phyloP scores from a whole-genome alignment of 2,888 invertebrate genomes.

The Elegia similella region DNA sequence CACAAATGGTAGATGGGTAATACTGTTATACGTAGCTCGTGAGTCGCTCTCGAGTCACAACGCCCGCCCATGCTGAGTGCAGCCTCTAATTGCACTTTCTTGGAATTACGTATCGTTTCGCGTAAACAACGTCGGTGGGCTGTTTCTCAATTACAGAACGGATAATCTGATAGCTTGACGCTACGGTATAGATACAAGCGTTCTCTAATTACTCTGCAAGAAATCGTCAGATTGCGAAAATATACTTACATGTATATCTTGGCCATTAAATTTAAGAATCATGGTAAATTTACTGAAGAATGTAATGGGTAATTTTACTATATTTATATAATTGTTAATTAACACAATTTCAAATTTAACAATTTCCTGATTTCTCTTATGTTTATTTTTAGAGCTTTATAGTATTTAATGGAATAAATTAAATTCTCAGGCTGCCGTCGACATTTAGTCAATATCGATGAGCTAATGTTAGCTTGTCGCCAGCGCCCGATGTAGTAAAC shows the following conservation, averaged over 20 bases:
- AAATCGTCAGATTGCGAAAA: not conserved
- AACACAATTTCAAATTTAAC: too few relatives aligned
- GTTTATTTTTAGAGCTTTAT: not conserved
- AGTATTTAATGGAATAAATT: not conserved
- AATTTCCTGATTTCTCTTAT: not conserved
- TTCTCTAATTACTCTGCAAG: not conserved
- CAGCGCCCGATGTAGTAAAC: not conserved
- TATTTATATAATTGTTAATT: too few relatives aligned
- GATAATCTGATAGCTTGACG: slow-evolving; percentile 5
- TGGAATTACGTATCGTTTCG: slow-evolving; percentile 4
- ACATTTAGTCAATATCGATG: not conserved
- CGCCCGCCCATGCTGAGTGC: not conserved
- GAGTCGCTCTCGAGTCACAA: not conserved
- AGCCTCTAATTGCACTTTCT: slow-evolving; percentile 8
- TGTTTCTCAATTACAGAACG: slow-evolving; percentile 1
- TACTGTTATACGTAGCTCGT: not conserved
- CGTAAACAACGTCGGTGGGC: slow-evolving; percentile 14
- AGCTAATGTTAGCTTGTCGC: not conserved
- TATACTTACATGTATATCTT: too few relatives aligned
- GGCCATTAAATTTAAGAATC: too few relatives aligned
- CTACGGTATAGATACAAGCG: not conserved
- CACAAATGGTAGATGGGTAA: not conserved
- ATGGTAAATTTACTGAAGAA: too few relatives aligned
- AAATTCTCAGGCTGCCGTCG: not conserved
- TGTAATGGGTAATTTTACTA: too few relatives aligned